phyloP scores from a whole-genome alignment of 2,113 vertebrate species.

The Xenopus laevis region DNA sequence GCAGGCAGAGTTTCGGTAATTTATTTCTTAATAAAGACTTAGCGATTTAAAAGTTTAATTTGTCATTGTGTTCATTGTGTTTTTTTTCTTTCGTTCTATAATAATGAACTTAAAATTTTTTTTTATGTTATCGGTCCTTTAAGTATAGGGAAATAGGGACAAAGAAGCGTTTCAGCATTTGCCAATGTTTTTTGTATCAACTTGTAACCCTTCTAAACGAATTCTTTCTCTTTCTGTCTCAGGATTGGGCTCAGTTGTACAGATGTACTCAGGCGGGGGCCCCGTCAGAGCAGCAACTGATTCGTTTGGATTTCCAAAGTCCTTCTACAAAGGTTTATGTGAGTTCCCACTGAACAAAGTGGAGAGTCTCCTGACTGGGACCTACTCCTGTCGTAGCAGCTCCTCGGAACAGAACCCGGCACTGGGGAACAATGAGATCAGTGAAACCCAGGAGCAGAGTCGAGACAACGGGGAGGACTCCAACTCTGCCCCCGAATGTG shows the following conservation, averaged over 20 bases:
- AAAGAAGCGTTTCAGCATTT: too few relatives aligned
- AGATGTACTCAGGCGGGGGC: slow-evolving; percentile 86
- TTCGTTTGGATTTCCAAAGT: slow-evolving; percentile 87
- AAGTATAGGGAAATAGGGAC: too few relatives aligned
- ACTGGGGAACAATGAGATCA: slow-evolving; percentile 51
- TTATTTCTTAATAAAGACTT: too few relatives aligned
- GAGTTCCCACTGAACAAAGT: slow-evolving; percentile 91
- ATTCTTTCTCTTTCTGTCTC: slow-evolving; percentile 14
- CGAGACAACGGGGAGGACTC: slow-evolving; percentile 55
- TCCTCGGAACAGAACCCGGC: slow-evolving; percentile 53
- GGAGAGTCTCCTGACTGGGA: slow-evolving; percentile 80
- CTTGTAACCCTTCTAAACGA: too few relatives aligned
- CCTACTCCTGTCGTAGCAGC: slow-evolving; percentile 62
- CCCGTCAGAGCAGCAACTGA: slow-evolving; percentile 83
- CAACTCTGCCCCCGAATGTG: slow-evolving; percentile 15
- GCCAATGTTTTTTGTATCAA: too few relatives aligned
- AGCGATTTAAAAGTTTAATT: too few relatives aligned
- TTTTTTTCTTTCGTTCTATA: too few relatives aligned
- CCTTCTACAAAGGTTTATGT: slow-evolving; percentile 78
- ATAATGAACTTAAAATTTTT: too few relatives aligned
- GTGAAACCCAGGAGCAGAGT: slow-evolving; percentile 51
- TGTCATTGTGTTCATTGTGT: too few relatives aligned
- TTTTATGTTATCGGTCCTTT: too few relatives aligned
- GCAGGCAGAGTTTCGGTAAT: too few relatives aligned
- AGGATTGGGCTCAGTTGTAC: slow-evolving; percentile 92